phyloP scores from a whole-genome alignment of 2,797 vertebrate genomes.

The Yasuhikotakia modesta region DNA sequence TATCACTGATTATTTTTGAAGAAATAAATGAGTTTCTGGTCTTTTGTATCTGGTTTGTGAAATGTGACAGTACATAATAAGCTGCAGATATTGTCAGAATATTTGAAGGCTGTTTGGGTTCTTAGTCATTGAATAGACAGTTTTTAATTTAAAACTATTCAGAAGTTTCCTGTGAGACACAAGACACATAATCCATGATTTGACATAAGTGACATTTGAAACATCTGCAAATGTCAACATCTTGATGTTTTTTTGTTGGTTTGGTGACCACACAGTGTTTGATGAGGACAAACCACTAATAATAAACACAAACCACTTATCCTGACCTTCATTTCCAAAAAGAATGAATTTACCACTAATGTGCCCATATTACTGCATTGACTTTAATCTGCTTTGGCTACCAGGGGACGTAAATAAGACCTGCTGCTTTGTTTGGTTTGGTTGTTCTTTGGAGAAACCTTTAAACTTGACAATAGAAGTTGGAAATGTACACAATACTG shows the following conservation, averaged over 20 bases:
- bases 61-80: not conserved
- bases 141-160: not conserved
- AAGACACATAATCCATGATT: conserved; percentile 71
- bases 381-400: conserved; percentile 68
- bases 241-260: conserved; percentile 73
- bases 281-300: conserved; percentile 68
- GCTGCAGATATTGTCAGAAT: not conserved
- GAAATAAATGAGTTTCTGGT: not conserved
- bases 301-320: conserved; percentile 79
- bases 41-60: not conserved
- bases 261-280: conserved; percentile 62
- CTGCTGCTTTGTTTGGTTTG: not conserved
- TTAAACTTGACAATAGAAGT: not conserved
- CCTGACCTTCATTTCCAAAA: conserved; percentile 79
- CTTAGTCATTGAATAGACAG: not conserved
- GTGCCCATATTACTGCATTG: conserved; percentile 71
- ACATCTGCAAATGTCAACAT: too few species aligned
- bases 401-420: conserved; percentile 25
- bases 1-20: not conserved
- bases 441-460: conserved; percentile 54
- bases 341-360: conserved; percentile 79
- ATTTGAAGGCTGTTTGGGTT: not conserved
- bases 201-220: conserved; percentile 80
- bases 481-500: not conserved
- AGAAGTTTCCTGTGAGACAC: conserved; percentile 28